phyloP scores from a whole-genome alignment of 1,140 invertebrate genomes.

The Nymphalis io region DNA sequence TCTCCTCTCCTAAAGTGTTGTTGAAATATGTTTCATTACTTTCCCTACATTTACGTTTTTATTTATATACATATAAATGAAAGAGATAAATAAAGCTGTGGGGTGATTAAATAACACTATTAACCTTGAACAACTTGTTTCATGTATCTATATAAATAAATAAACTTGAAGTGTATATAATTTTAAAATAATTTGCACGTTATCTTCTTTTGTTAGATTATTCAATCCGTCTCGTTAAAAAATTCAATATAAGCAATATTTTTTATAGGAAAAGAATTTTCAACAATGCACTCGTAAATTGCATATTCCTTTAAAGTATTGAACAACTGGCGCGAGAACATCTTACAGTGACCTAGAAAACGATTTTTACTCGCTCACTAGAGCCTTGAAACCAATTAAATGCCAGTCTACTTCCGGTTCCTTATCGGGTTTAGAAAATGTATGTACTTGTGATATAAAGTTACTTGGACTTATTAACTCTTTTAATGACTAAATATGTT shows the following conservation, averaged over 20 bases:
- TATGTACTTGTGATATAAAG: background rate
- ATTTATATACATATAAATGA: background rate
- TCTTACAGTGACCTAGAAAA: slow-evolving; percentile 24
- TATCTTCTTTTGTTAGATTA: too few relatives aligned
- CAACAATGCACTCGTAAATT: too few relatives aligned
- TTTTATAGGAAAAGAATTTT: too few relatives aligned
- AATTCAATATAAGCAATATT: too few relatives aligned
- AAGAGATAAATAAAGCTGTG: background rate
- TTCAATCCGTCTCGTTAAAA: too few relatives aligned
- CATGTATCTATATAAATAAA: too few relatives aligned
- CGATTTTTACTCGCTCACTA: background rate
- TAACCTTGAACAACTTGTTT: too few relatives aligned
- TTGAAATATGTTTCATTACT: slow-evolving; percentile 6
- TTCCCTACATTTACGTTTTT: background rate
- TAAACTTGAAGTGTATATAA: too few relatives aligned
- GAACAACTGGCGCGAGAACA: background rate
- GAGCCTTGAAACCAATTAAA: slow-evolving; percentile 18
- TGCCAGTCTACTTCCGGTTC: slow-evolving; percentile 22
- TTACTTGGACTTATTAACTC: background rate
- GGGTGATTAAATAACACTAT: background rate
- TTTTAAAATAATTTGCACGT: too few relatives aligned
- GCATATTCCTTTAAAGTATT: too few relatives aligned
- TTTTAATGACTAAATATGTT: background rate
- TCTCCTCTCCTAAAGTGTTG: background rate
- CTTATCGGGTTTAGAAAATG: slow-evolving; percentile 14